These are phyloP conservation scores for Ochropleura leucogaster DNA, from an alignment of 2,888 invertebrate species.

Conservation along the genomic window DNA sequence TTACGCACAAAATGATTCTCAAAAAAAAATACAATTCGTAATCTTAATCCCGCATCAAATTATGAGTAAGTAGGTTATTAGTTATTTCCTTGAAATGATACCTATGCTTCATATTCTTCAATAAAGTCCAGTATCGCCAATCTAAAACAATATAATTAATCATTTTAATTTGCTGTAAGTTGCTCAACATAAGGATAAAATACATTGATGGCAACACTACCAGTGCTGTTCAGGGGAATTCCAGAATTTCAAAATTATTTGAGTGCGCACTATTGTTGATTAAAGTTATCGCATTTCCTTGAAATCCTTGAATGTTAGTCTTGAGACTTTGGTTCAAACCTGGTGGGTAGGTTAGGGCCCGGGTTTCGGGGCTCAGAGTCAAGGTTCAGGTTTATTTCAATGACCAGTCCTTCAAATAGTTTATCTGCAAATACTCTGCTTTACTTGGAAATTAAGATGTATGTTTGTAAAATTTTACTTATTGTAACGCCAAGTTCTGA, in stretches of 20 bases:
- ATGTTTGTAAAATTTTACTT: too few relatives aligned
- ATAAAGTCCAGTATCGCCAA: conserved; percentile 3
- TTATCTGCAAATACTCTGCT: background rate
- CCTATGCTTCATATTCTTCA: conserved; percentile 12
- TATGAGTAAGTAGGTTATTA: conserved; percentile 17
- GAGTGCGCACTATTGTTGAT: background rate
- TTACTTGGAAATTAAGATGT: too few relatives aligned
- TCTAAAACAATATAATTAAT: background rate
- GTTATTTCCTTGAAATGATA: conserved; percentile 25
- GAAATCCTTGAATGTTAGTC: background rate
- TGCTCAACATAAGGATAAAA: background rate
- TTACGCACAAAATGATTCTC: conserved; percentile 25
- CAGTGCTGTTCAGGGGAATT: background rate
- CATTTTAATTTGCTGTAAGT: background rate
- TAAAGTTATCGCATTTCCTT: conserved; percentile 5
- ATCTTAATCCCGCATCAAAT: conserved; percentile 30
- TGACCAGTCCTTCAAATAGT: background rate
- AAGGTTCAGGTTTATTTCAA: too few relatives aligned
- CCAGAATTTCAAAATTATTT: background rate
- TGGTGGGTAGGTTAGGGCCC: too few relatives aligned
- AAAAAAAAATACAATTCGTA: conserved; percentile 17
- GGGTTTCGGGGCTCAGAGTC: too few relatives aligned
- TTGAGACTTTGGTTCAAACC: background rate
- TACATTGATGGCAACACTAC: background rate
- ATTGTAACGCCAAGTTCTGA: too few relatives aligned